Percentiles rank a stretch among this genome's conserved stretches.
These are phyloP conservation scores for Hippocampus zosterae DNA, from an alignment of 2,113 vertebrate species.

Conservation along the genomic window DNA sequence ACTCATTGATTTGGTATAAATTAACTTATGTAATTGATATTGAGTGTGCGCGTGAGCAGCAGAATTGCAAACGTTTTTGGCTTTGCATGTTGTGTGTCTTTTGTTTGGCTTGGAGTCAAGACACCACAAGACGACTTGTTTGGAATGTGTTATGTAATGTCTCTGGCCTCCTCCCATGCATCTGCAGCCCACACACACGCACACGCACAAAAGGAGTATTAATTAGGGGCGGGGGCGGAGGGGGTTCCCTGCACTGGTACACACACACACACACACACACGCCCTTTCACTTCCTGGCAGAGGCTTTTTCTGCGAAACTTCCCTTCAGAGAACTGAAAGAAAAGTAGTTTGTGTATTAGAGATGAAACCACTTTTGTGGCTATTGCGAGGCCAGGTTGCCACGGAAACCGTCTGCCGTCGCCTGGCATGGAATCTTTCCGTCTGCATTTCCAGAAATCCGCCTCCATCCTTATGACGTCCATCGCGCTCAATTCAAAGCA, in stretches of 20 bases:
- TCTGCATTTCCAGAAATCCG: constrained; percentile 51
- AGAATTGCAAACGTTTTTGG: constrained; percentile 3
- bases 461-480: constrained; percentile 55
- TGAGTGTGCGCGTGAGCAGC: background rate
- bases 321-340: background rate
- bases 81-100: constrained; percentile 11
- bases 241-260: constrained; percentile 22
- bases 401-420: constrained; percentile 51
- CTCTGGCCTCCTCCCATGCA: constrained; percentile 38
- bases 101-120: constrained; percentile 8
- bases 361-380: constrained; percentile 16
- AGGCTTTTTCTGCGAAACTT: constrained; percentile 19
- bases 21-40: background rate
- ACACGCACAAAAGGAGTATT: constrained; percentile 5
- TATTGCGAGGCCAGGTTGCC: constrained; percentile 40
- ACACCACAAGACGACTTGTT: constrained; percentile 22
- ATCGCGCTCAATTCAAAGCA: constrained; percentile 49
- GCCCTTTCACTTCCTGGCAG: constrained; percentile 9
- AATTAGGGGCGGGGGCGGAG: background rate
- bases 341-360: background rate
- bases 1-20: background rate
- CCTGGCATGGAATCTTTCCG: constrained; percentile 45
- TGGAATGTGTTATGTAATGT: constrained; percentile 32
- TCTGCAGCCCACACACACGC: constrained; percentile 19
- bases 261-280: constrained; percentile 23